Base-by-base conservation (phyloP, 1,140 invertebrate species). In the Leucophenga varia region DNA sequence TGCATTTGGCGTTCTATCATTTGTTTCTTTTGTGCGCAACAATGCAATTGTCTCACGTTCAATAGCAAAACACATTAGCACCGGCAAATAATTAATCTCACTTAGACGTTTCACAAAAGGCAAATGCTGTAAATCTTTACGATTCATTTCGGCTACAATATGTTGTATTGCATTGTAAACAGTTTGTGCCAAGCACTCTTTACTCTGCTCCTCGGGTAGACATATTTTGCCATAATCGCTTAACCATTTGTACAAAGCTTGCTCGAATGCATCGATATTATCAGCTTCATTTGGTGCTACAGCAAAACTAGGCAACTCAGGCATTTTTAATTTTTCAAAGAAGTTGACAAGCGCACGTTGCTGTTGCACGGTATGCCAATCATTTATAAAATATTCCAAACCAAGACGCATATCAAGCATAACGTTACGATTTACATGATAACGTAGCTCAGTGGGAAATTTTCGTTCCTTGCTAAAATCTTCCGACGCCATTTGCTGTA, bases 401-500 rank as follows among this genome's bases (percentile, higher is more conserved):
- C 71, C 74, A 28, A 78, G 76, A 2, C 80, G 78, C 8, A 80
- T 52, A 28, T 61, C 54, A 28, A 59, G 34, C 4, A 13, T n/a
- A n/a, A n/a, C 3, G 10, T 25, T 68, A 48, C 44, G 61, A 39
- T 52, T 59, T 38, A 83, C 58, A 52, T 78, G 80, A 12, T 63
- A 53, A 18, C 73, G 76, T 22, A 85, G 77, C 28, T 82, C 80
- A 1, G 74, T 50, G 0, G 82, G 77, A 52, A 84, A 81, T 52
- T 75, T 69, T 0, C 77, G 76, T 31, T 77, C 77, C 21, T 75
- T 57, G 0, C 60, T 64, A 30, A 79, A 60, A 10, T 81, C 76
- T 74, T 86, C 78, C 16, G 81, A 76, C n/a, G 82, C 68, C 31
- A 87, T 79, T 19, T 80, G 61, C n/a, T 77, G 80, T 14, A 88